A percentile compares a stretch with the other conserved stretches of the same genome.
These are phyloP conservation scores for Leptocoma aspasia DNA, from an alignment of 2,113 vertebrate species.

Conservation along the genomic window DNA sequence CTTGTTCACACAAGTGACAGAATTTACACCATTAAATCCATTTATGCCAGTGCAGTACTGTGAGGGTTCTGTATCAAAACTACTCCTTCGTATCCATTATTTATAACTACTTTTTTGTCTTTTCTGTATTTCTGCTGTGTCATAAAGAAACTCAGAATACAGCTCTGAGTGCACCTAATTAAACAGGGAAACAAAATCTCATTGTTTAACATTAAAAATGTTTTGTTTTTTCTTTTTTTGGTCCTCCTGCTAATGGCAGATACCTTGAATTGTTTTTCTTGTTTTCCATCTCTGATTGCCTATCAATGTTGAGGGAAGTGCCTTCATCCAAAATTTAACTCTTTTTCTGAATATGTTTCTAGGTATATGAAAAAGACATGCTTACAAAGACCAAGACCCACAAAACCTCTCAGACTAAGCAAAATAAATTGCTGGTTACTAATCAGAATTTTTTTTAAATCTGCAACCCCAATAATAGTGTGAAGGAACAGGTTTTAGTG, in stretches of 20 bases:
- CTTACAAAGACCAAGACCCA: background rate
- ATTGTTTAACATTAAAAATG: background rate
- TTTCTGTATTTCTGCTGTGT: background rate
- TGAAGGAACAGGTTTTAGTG: background rate
- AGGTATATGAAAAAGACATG: background rate
- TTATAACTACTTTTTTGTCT: background rate
- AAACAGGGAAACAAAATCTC: background rate
- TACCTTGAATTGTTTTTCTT: background rate
- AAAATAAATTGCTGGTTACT: background rate
- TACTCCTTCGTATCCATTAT: background rate
- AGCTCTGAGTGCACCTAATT: background rate
- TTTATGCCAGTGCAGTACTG: background rate
- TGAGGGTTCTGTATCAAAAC: background rate
- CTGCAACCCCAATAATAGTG: background rate
- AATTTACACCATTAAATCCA: background rate
- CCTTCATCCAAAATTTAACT: background rate
- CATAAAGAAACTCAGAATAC: background rate
- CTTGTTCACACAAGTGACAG: background rate
- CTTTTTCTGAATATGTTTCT: background rate
- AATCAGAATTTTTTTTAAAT: background rate
- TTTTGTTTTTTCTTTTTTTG: background rate
- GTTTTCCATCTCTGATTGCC: background rate
- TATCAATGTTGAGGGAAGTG: background rate
- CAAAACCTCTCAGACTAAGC: background rate
- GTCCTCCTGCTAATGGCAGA: background rate